phyloP scores from a whole-genome alignment of 2,888 invertebrate genomes.

The Zaprionus obscuricornis region DNA sequence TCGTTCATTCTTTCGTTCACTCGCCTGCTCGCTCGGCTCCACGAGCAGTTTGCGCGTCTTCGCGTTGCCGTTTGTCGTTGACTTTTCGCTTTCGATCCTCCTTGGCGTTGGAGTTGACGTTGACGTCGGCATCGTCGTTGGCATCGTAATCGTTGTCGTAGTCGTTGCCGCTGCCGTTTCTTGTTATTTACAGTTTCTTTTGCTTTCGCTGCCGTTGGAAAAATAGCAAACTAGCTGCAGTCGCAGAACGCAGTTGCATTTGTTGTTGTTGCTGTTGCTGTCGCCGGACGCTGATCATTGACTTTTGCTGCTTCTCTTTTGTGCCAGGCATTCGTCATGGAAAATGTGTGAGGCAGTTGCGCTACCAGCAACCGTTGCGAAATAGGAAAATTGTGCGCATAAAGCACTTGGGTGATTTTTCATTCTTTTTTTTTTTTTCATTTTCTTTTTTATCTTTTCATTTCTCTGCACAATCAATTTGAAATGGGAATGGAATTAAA shows the following conservation, averaged over 20 bases:
- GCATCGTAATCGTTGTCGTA: slow-evolving; percentile 34
- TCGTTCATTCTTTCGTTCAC: slow-evolving; percentile 1
- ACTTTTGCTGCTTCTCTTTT: slow-evolving; percentile 74
- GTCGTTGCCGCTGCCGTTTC: slow-evolving; percentile 55
- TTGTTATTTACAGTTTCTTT: slow-evolving; percentile 74
- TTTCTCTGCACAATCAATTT: slow-evolving; percentile 7
- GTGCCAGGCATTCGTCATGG: slow-evolving; percentile 67
- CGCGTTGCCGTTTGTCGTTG: slow-evolving; percentile 22
- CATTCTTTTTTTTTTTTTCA: slow-evolving; percentile 10
- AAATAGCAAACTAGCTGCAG: slow-evolving; percentile 64
- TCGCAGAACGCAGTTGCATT: too few species aligned
- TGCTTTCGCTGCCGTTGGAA: slow-evolving; percentile 70
- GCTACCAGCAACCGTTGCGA: slow-evolving; percentile 42
- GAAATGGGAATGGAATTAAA: too few species aligned
- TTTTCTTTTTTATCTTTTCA: too few species aligned
- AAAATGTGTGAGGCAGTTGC: slow-evolving; percentile 60
- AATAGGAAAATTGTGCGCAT: slow-evolving; percentile 48
- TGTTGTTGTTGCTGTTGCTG: slow-evolving; percentile 20
- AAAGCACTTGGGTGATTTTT: slow-evolving; percentile 31
- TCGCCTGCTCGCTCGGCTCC: slow-evolving; percentile 16
- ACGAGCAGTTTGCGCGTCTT: slow-evolving; percentile 7
- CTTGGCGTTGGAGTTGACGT: slow-evolving; percentile 36
- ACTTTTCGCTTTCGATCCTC: slow-evolving; percentile 76
- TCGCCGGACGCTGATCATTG: slow-evolving; percentile 74
- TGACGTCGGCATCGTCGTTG: slow-evolving; percentile 10